phyloP scores from a whole-genome alignment of 2,888 invertebrate species.

The Catocala fraxini region DNA sequence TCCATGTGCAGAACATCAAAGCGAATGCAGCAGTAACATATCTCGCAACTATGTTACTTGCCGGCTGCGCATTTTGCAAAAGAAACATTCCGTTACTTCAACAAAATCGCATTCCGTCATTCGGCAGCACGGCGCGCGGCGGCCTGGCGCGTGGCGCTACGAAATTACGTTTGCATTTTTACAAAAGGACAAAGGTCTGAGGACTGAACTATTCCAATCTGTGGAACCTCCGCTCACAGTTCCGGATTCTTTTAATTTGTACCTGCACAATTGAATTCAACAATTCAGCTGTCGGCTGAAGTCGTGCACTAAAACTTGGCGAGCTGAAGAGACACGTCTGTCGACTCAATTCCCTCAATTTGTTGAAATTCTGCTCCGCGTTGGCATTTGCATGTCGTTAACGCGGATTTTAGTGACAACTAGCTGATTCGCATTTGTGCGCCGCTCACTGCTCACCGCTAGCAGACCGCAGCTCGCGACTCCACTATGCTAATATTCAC shows the following conservation, averaged over 20 bases:
- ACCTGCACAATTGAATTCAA: constrained; percentile 44
- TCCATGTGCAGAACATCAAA: constrained; percentile 1
- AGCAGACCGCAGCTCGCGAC: neutral
- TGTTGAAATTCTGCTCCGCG: constrained; percentile 29
- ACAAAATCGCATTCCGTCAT: constrained; percentile 20
- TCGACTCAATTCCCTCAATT: constrained; percentile 44
- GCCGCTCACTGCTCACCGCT: neutral
- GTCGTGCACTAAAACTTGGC: constrained; percentile 34
- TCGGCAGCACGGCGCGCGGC: constrained; percentile 16
- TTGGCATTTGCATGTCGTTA: constrained; percentile 48
- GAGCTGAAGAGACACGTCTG: constrained; percentile 24
- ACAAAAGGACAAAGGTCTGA: constrained; percentile 28
- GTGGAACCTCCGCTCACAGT: constrained; percentile 15
- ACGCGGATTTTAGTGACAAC: constrained; percentile 28
- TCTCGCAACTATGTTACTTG: constrained; percentile 3
- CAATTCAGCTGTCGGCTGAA: constrained; percentile 34
- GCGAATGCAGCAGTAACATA: constrained; percentile 1
- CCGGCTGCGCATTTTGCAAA: constrained; percentile 15
- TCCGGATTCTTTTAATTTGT: constrained; percentile 50
- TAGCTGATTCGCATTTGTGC: constrained; percentile 19
- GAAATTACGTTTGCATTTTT: constrained; percentile 36
- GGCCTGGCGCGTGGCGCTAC: constrained; percentile 13
- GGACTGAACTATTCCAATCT: constrained; percentile 49
- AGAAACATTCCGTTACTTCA: constrained; percentile 14
- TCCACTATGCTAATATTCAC: neutral